A percentile compares a stretch with the other conserved stretches of the same genome.
Evolutionary conservation across 2,888 invertebrate species (phyloP).

Genomic region (Pterobdella sp.): DNA sequence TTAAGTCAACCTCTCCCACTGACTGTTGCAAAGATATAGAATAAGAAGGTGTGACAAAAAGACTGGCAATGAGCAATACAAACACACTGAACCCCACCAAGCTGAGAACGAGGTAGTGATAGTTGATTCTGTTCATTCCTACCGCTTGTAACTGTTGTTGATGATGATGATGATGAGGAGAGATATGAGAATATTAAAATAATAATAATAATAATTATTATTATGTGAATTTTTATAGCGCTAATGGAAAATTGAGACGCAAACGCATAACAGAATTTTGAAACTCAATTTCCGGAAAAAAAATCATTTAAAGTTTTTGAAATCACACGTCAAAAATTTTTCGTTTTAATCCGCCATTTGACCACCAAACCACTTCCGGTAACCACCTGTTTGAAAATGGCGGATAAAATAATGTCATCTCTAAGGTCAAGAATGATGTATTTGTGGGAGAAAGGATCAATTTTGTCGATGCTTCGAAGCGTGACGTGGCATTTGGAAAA

Average conservation of each 20-base stretch:
- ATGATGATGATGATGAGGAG: neutral
- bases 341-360: no score
- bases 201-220: no score
- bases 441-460: conserved; percentile 25
- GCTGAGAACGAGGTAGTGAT: conserved; percentile 47
- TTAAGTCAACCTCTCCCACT: neutral
- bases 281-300: neutral
- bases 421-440: conserved; percentile 35
- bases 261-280: neutral
- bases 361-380: neutral
- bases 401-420: conserved; percentile 27
- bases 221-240: no score
- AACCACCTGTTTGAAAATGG: conserved; percentile 34
- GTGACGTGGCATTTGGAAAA: conserved; percentile 25
- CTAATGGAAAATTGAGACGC: no score
- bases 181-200: neutral
- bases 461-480: conserved; percentile 26
- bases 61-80: neutral
- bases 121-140: conserved; percentile 49
- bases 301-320: neutral
- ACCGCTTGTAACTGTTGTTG: conserved; percentile 45
- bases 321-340: neutral
- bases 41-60: neutral
- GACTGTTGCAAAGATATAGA: neutral
- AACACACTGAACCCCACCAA: conserved; percentile 41